Percentiles rank a stretch among this genome's conserved stretches.
Evolutionary conservation across 2,888 invertebrate species (phyloP).

Genomic region (Eucera pruinosa): DNA sequence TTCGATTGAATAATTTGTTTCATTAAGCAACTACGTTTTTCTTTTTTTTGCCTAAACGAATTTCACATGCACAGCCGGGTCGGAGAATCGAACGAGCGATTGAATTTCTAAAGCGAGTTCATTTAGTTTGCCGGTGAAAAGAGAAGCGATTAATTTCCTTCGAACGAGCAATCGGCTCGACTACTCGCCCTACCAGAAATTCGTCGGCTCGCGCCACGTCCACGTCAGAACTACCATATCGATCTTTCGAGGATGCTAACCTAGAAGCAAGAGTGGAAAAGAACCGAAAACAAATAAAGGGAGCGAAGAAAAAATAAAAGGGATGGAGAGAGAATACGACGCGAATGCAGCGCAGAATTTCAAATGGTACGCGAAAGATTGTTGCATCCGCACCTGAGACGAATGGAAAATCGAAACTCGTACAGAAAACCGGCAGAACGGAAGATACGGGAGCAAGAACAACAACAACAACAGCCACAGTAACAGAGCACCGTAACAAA

Average conservation of each 20-base stretch:
- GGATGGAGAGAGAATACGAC: constrained; percentile 36
- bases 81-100: constrained; percentile 6
- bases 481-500: background rate
- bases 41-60: background rate
- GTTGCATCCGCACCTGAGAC: constrained; percentile 29
- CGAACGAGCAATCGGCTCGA: background rate
- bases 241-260: constrained; percentile 1
- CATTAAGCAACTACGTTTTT: background rate
- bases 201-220: constrained; percentile 13
- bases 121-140: constrained; percentile 1
- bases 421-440: background rate
- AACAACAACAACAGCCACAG: background rate
- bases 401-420: background rate
- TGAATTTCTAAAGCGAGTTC: constrained; percentile 12
- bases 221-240: constrained; percentile 18
- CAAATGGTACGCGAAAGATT: constrained; percentile 17
- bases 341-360: constrained; percentile 35
- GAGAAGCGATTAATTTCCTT: constrained; percentile 26
- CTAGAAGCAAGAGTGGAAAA: background rate
- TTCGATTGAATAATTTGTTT: constrained; percentile 14
- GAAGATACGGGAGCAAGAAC: background rate
- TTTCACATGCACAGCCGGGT: background rate
- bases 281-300: background rate
- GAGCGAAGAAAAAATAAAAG: too few relatives aligned
- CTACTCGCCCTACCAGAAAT: constrained; percentile 1